These are phyloP conservation scores for Apoda limacodes DNA, from an alignment of 2,888 invertebrate species.

Conservation along the genomic window DNA sequence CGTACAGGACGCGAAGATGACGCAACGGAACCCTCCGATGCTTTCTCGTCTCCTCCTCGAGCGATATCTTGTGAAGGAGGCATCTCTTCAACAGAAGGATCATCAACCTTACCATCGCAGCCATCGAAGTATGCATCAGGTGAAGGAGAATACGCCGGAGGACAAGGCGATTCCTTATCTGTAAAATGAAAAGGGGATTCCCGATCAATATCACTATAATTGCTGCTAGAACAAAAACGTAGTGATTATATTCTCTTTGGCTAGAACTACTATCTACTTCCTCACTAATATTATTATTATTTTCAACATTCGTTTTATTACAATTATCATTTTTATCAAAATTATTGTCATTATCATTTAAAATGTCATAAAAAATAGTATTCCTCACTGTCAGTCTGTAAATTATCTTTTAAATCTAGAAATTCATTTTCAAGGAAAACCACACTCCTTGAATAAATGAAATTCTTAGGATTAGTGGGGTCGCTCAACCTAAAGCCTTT, in stretches of 20 bases:
- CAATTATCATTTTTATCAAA: neutral
- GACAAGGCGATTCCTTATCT: too few relatives aligned
- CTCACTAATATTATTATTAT: neutral
- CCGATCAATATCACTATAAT: too few relatives aligned
- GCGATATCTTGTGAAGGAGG: too few relatives aligned
- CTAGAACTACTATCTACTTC: neutral
- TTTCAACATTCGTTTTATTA: neutral
- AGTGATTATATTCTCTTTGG: neutral
- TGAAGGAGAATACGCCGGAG: too few relatives aligned
- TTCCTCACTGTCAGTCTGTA: neutral
- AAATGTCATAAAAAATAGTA: neutral
- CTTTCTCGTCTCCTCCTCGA: too few relatives aligned
- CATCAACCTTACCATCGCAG: too few relatives aligned
- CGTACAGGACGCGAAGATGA: neutral
- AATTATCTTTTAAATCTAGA: too few relatives aligned
- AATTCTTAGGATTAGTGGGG: constrained; percentile 4
- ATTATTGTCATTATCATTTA: neutral
- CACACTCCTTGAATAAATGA: constrained; percentile 6
- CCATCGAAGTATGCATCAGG: too few relatives aligned
- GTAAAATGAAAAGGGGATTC: too few relatives aligned
- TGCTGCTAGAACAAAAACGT: too few relatives aligned
- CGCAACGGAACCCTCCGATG: too few relatives aligned
- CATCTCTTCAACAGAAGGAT: too few relatives aligned
- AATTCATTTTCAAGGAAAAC: constrained; percentile 8
- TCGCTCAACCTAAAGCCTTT: constrained; percentile 8